A percentile compares a stretch with the other conserved stretches of the same genome.
phyloP scores from a whole-genome alignment of 2,113 vertebrate genomes.

The Gavia stellata region DNA sequence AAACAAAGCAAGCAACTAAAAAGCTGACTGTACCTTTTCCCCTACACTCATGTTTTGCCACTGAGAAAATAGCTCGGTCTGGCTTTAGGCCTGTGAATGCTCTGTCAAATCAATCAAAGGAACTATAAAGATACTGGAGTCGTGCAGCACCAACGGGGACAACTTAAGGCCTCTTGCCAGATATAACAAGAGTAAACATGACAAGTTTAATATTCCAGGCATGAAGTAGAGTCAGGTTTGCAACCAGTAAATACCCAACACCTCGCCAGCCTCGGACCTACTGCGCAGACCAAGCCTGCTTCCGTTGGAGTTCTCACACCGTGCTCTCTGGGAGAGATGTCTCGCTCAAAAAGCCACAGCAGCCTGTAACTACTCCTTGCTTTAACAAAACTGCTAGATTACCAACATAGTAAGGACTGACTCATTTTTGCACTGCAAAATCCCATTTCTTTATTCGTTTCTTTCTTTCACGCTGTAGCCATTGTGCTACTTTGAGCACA shows the following conservation, averaged over 20 bases:
- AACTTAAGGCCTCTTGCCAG: slow-evolving; percentile 62
- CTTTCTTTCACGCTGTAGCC: slow-evolving; percentile 3
- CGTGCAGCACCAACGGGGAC: slow-evolving; percentile 35
- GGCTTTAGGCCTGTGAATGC: slow-evolving; percentile 12
- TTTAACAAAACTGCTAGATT: slow-evolving; percentile 28
- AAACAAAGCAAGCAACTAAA: background rate
- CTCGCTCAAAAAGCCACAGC: background rate
- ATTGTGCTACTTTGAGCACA: background rate
- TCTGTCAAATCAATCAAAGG: slow-evolving; percentile 64
- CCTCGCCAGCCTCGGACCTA: background rate
- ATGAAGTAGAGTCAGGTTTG: slow-evolving; percentile 38
- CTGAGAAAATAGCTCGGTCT: slow-evolving; percentile 15
- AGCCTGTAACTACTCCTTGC: slow-evolving; percentile 1
- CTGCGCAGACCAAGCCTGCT: background rate
- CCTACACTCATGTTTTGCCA: background rate
- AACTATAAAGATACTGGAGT: slow-evolving; percentile 53
- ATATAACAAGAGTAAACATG: slow-evolving; percentile 63
- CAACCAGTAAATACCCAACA: slow-evolving; percentile 19
- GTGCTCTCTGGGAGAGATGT: background rate
- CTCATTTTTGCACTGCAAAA: background rate
- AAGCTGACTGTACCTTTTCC: background rate
- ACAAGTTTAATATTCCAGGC: slow-evolving; percentile 60
- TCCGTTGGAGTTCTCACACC: background rate
- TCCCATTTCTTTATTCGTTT: background rate
- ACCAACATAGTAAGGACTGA: background rate